These are phyloP conservation scores for Amphipyra tragopoginis DNA, from an alignment of 2,888 invertebrate genomes.

Conservation along the genomic window DNA sequence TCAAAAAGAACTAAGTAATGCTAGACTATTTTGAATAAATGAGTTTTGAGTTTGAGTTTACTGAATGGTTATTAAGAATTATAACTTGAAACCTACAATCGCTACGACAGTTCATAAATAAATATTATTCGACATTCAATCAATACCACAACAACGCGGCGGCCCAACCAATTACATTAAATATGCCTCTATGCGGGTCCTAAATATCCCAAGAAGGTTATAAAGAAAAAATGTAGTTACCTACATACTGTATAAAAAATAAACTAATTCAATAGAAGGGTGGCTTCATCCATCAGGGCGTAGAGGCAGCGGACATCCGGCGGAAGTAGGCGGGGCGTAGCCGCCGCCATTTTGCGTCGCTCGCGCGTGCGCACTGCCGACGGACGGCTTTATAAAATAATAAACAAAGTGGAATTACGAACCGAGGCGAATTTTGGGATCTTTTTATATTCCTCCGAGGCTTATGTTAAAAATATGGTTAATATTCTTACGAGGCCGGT, in stretches of 20 bases:
- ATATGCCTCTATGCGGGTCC: background rate
- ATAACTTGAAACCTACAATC: too few relatives aligned
- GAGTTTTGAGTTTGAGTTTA: too few relatives aligned
- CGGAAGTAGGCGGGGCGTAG: constrained; percentile 82
- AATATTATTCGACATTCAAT: background rate
- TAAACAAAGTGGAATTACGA: constrained; percentile 61
- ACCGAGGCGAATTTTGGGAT: constrained; percentile 57
- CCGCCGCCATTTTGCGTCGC: constrained; percentile 78
- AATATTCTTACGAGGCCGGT: constrained; percentile 26
- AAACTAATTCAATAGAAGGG: constrained; percentile 58
- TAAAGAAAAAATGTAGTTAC: constrained; percentile 21
- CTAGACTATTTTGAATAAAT: too few relatives aligned
- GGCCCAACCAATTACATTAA: constrained; percentile 10
- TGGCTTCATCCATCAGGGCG: constrained; percentile 63
- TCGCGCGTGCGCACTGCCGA: constrained; percentile 72
- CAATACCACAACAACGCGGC: background rate
- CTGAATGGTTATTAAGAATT: too few relatives aligned
- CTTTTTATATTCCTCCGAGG: constrained; percentile 46
- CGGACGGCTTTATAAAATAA: constrained; percentile 64
- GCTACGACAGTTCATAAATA: too few relatives aligned
- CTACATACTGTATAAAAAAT: constrained; percentile 40
- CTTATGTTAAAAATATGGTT: constrained; percentile 36
- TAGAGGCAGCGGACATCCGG: constrained; percentile 77
- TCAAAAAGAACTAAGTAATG: too few relatives aligned
- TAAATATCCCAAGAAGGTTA: constrained; percentile 12